Percentiles rank a stretch among this genome's conserved stretches.
phyloP scores from a whole-genome alignment of 2,797 vertebrate genomes.

The Tenualosa thibaudeaui region DNA sequence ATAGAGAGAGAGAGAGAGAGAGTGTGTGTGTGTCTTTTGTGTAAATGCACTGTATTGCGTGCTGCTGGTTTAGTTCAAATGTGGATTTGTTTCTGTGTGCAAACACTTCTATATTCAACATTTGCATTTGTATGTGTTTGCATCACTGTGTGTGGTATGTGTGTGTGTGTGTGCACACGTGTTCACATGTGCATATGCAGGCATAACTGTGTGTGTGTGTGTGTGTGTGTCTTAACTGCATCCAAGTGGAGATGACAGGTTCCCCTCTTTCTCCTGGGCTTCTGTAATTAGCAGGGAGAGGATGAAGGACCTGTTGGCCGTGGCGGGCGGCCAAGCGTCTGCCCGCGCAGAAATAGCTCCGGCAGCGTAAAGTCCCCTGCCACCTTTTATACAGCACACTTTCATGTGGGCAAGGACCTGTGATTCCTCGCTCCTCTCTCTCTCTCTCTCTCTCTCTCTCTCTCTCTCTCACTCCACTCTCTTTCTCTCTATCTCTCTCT shows the following conservation, averaged over 20 bases:
- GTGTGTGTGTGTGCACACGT: constrained; percentile 15
- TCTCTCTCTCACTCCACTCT: neutral
- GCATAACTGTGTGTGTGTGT: constrained; percentile 30
- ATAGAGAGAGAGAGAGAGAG: neutral
- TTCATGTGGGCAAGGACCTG: constrained; percentile 5
- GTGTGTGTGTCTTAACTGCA: constrained; percentile 12
- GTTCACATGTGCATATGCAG: neutral
- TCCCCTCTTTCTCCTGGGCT: neutral
- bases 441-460: neutral
- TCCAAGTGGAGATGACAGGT: constrained; percentile 7
- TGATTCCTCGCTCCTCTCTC: neutral
- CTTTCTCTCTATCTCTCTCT: neutral
- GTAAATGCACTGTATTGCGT: neutral
- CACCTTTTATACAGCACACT: neutral
- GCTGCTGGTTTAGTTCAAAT: neutral
- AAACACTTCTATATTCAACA: no score
- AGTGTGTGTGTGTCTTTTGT: no score
- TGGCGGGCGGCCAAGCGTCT: neutral
- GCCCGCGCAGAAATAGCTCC: constrained; percentile 7
- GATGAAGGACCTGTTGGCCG: constrained; percentile 5
- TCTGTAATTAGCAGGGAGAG: neutral
- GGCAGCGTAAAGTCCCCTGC: neutral
- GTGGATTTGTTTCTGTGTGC: neutral
- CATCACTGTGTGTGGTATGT: neutral
- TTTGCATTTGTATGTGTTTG: constrained; percentile 13